Percentiles rank a stretch among this genome's conserved stretches.
These are phyloP conservation scores for Odontocerum albicorne DNA, from an alignment of 2,888 invertebrate species.

Conservation along the genomic window DNA sequence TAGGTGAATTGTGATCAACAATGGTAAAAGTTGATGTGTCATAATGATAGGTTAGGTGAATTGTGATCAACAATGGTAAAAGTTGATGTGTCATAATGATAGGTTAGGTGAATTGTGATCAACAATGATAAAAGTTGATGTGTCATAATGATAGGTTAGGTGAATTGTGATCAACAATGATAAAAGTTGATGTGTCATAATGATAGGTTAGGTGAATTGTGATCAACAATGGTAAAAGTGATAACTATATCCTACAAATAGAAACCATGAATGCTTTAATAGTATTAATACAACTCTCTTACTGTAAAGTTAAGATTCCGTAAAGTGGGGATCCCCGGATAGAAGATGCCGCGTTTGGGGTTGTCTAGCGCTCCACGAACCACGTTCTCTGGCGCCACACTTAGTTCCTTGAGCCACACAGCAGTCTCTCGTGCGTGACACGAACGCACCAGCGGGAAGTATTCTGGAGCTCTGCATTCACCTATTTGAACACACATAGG, in stretches of 20 bases:
- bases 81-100: too few relatives aligned
- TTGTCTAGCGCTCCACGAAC: conserved; percentile 72
- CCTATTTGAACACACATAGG: conserved; percentile 38
- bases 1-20: too few relatives aligned
- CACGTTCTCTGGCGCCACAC: conserved; percentile 59
- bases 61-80: too few relatives aligned
- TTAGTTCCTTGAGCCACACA: conserved; percentile 60
- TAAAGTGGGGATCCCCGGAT: conserved; percentile 92
- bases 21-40: too few relatives aligned
- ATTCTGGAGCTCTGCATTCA: conserved; percentile 54
- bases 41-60: too few relatives aligned
- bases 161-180: too few relatives aligned
- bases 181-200: too few relatives aligned
- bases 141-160: too few relatives aligned
- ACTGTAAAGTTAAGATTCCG: conserved; percentile 80
- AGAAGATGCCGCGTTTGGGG: conserved; percentile 68
- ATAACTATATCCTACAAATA: not conserved
- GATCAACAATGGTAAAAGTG: too few relatives aligned
- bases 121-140: too few relatives aligned
- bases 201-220: too few relatives aligned
- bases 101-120: too few relatives aligned
- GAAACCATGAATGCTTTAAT: not conserved
- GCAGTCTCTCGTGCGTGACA: conserved; percentile 58
- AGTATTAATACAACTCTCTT: conserved; percentile 39
- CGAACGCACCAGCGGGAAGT: conserved; percentile 62